These are phyloP conservation scores for Drosophila peninsularis DNA, from an alignment of 2,888 invertebrate genomes.

Conservation along the genomic window DNA sequence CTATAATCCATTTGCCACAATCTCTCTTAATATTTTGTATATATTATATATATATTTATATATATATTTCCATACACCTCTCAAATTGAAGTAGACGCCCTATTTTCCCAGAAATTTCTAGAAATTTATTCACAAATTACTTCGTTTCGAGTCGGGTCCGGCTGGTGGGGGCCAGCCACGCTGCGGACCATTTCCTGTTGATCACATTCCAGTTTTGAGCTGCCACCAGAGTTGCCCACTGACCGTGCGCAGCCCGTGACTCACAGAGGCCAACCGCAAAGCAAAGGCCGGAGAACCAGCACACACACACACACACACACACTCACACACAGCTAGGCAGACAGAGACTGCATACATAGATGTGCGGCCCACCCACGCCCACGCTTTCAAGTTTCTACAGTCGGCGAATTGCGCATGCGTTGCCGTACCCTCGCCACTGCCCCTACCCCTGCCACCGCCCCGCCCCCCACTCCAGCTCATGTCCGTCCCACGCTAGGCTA, in stretches of 20 bases:
- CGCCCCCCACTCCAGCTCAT: neutral
- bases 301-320: conserved; percentile 9
- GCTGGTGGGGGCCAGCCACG: conserved; percentile 8
- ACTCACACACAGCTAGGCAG: conserved; percentile 5
- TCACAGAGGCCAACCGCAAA: conserved; percentile 57
- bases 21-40: too few species aligned
- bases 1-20: too few species aligned
- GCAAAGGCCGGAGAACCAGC: conserved; percentile 30
- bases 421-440: conserved; percentile 35
- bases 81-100: neutral
- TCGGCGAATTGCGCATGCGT: conserved; percentile 70
- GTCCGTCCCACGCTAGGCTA: conserved; percentile 54
- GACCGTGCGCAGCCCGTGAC: conserved; percentile 47
- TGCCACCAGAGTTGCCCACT: conserved; percentile 30
- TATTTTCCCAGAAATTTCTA: neutral
- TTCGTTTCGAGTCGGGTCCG: neutral
- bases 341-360: conserved; percentile 29
- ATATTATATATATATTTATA: neutral
- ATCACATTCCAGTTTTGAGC: conserved; percentile 53
- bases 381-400: conserved; percentile 41
- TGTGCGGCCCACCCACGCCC: conserved; percentile 64
- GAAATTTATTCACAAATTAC: neutral
- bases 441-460: neutral
- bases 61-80: neutral
- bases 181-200: conserved; percentile 63